Conservation (phyloP, 2,888 invertebrate genomes). For the Agrotis clavis region DNA sequence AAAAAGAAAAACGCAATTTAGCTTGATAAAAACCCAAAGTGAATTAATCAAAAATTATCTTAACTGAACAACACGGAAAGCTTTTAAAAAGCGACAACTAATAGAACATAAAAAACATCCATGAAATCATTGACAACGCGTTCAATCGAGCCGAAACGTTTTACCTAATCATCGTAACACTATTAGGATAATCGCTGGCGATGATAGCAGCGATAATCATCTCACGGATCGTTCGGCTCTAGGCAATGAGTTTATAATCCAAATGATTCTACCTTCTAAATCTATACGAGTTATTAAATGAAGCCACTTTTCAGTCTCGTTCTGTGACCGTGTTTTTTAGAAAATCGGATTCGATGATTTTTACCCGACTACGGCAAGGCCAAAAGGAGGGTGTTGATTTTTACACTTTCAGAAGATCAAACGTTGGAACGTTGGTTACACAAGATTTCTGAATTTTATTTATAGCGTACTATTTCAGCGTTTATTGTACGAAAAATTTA, state of each 20-base stretch:
- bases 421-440: too few relatives aligned
- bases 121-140: constrained; percentile 48
- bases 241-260: constrained; percentile 47
- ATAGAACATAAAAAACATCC: constrained; percentile 3
- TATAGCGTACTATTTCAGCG: too few relatives aligned
- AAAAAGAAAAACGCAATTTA: too few relatives aligned
- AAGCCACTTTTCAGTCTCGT: neutral
- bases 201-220: constrained; percentile 69
- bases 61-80: too few relatives aligned
- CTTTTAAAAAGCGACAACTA: neutral
- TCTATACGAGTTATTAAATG: neutral
- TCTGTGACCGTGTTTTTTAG: too few relatives aligned
- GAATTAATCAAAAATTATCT: too few relatives aligned
- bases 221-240: constrained; percentile 63
- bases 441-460: too few relatives aligned
- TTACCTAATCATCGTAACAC: constrained; percentile 65
- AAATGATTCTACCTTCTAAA: constrained; percentile 43
- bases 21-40: too few relatives aligned
- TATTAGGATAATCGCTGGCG: constrained; percentile 67
- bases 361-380: neutral
- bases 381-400: too few relatives aligned
- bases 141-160: constrained; percentile 63
- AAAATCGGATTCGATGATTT: neutral
- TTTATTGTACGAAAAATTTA: too few relatives aligned
- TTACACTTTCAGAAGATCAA: too few relatives aligned